phyloP scores from a whole-genome alignment of 2,888 invertebrate genomes.

The Argynnis bischoffii region DNA sequence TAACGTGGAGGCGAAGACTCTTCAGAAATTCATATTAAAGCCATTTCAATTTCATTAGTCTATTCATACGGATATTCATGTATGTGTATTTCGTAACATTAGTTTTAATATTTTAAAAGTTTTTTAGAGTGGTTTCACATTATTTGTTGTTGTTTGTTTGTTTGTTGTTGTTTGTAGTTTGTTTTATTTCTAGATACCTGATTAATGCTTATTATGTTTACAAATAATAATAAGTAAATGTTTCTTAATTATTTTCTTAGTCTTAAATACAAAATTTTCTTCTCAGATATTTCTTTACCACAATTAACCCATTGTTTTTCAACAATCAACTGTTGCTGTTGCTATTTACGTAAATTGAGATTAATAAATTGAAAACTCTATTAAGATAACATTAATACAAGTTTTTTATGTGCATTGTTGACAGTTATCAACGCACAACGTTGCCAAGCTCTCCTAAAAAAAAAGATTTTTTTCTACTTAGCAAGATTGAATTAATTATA shows the following conservation, averaged over 20 bases:
- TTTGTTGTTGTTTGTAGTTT: too few relatives aligned
- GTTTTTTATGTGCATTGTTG: background rate
- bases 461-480: background rate
- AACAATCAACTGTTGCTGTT: too few relatives aligned
- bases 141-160: too few relatives aligned
- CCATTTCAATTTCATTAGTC: constrained; percentile 65
- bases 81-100: constrained; percentile 50
- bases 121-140: constrained; percentile 25
- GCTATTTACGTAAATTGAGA: too few relatives aligned
- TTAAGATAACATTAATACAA: too few relatives aligned
- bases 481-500: too few relatives aligned
- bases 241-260: background rate
- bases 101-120: constrained; percentile 49
- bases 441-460: constrained; percentile 9
- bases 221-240: background rate
- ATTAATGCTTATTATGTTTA: background rate
- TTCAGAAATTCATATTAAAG: constrained; percentile 60
- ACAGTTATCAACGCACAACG: background rate
- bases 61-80: constrained; percentile 53
- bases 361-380: too few relatives aligned
- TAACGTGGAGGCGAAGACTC: constrained; percentile 55
- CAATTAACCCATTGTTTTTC: too few relatives aligned
- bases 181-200: background rate
- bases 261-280: background rate
- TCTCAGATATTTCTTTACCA: background rate